These are phyloP conservation scores for Agrochola lychnidis DNA, from an alignment of 2,888 invertebrate species.

Conservation along the genomic window DNA sequence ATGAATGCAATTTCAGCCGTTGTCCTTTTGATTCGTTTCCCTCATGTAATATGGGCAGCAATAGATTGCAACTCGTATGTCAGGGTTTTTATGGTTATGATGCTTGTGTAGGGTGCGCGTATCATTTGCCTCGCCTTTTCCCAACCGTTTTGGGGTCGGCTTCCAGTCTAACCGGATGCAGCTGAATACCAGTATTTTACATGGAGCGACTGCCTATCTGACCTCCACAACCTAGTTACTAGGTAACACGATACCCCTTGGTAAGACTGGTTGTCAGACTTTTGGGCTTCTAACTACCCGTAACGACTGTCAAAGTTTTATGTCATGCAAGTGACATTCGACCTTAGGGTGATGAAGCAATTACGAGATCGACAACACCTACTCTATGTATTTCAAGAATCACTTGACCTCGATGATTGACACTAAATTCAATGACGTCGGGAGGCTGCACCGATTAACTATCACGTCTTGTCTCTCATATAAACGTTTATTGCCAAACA, in stretches of 20 bases:
- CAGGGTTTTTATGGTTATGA: not conserved
- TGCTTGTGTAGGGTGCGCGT: not conserved
- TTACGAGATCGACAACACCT: too few relatives aligned
- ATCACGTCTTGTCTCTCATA: not conserved
- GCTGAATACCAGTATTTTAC: too few relatives aligned
- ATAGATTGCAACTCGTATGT: slow-evolving; percentile 3
- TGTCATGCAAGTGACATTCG: too few relatives aligned
- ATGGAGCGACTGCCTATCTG: too few relatives aligned
- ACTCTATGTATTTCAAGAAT: not conserved
- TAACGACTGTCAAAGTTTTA: too few relatives aligned
- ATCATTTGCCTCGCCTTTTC: too few relatives aligned
- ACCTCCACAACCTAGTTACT: too few relatives aligned
- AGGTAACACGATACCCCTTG: too few relatives aligned
- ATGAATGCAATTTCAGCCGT: not conserved
- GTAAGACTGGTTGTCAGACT: too few relatives aligned
- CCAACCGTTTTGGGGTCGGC: too few relatives aligned
- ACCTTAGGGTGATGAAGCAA: not conserved
- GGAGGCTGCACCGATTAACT: not conserved
- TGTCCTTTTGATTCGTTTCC: slow-evolving; percentile 10
- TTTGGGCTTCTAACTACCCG: too few relatives aligned
- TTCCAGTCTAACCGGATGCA: too few relatives aligned
- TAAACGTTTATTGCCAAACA: not conserved
- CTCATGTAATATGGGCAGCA: not conserved
- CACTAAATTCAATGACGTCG: not conserved
- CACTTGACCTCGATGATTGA: not conserved